phyloP scores from a whole-genome alignment of 2,888 invertebrate genomes.

The Tridacna gigas region DNA sequence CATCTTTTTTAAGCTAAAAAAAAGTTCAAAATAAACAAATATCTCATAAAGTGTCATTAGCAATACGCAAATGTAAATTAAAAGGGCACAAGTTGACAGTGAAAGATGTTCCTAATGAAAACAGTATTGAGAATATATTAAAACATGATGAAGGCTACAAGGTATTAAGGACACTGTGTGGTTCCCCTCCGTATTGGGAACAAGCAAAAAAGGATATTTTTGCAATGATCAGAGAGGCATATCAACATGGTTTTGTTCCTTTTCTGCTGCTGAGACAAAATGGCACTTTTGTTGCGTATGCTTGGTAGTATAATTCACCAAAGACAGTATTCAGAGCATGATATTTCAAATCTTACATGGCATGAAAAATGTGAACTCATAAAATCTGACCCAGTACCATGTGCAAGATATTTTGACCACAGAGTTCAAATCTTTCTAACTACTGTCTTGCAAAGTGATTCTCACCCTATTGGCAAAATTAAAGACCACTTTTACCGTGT shows the following conservation, averaged over 20 bases:
- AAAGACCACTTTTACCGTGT: slow-evolving; percentile 63
- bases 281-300: slow-evolving; percentile 24
- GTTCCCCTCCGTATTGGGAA: slow-evolving; percentile 50
- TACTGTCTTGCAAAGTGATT: slow-evolving; percentile 20
- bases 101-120: slow-evolving; percentile 24
- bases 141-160: slow-evolving; percentile 45
- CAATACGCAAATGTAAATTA: slow-evolving; percentile 42
- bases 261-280: slow-evolving; percentile 53
- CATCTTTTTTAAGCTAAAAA: slow-evolving; percentile 47
- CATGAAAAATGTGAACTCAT: not conserved
- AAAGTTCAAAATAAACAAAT: slow-evolving; percentile 44
- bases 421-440: slow-evolving; percentile 1
- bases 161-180: slow-evolving; percentile 39
- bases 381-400: not conserved
- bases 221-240: slow-evolving; percentile 51
- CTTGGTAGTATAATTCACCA: slow-evolving; percentile 27
- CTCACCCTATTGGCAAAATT: slow-evolving; percentile 57
- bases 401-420: slow-evolving; percentile 5
- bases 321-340: slow-evolving; percentile 27
- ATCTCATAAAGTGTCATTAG: slow-evolving; percentile 37
- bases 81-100: slow-evolving; percentile 43
- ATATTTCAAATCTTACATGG: slow-evolving; percentile 1
- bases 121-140: slow-evolving; percentile 22
- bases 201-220: slow-evolving; percentile 39
- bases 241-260: slow-evolving; percentile 26